Evolutionary conservation across 2,888 invertebrate genomes (phyloP), one percentile per base, ranked within the genome.

Genomic region (Drosophila vallismaia): DNA sequence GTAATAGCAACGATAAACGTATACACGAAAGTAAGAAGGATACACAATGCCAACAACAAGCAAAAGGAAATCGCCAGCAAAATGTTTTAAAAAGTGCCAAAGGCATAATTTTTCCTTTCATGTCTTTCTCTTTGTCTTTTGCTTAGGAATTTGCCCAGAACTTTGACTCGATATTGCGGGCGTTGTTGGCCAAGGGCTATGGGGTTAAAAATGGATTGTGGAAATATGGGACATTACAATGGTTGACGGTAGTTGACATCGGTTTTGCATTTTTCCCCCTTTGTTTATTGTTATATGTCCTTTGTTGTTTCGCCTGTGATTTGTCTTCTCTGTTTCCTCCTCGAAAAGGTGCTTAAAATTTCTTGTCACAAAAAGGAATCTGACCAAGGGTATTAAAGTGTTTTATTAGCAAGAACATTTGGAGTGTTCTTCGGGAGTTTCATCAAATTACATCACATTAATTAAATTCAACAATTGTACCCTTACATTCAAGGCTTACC

Each of bases 1-100:
- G 77, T 78, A 81, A 80, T 83, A 74, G 78, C 71, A 48, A 62
- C 78, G 78, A 80, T 79, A 80, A 80, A 80, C 56, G 76, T 50
- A 78, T 80, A 77, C 73, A 56, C 26, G 7, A 40, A 10, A 54
- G 36, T 53, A 48, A 69, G 29, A 55, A 44, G 24, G 14, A 53
- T 12, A 14, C 29, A 40, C 24, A 60, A 48, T 26, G 51, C 42
- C 56, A 56, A 28, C 28, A 57, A 28, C 49, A 44, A 36, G 49
- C 58, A 19, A 63, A 58, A 58, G 42, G 58, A 79, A 80, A 76
- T 80, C 80, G 76, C 67, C 62, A 53, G 78, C 76, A 73, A 77
- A 80, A 64, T 64, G 63, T 80, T 81, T 76, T 79, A 68, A 80
- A 78, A 79, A 79, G 62, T 76, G 81, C 79, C 81, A 62, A 52